A percentile compares a stretch with the other conserved stretches of the same genome.
Conservation (phyloP, 2,113 vertebrate genomes). For the Puffinus mauretanicus region DNA sequence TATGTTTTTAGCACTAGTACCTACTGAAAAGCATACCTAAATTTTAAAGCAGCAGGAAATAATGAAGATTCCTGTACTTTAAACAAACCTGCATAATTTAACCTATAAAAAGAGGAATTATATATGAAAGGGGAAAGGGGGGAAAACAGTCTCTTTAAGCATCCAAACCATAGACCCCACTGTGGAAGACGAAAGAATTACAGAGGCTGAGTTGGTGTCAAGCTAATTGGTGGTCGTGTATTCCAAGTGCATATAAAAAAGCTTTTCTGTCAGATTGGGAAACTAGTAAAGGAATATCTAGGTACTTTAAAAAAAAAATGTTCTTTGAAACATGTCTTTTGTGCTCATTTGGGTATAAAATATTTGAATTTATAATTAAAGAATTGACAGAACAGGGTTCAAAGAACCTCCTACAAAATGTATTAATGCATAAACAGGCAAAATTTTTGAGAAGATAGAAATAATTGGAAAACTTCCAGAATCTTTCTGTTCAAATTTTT, state of each 20-base stretch:
- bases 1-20: not conserved
- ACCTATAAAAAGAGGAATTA: not conserved
- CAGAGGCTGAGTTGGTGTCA: not conserved
- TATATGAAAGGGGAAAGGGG: not conserved
- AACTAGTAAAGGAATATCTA: not conserved
- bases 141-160: not conserved
- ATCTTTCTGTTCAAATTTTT: not conserved
- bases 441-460: not conserved
- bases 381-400: not conserved
- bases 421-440: not conserved
- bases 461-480: not conserved
- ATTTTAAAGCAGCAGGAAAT: not conserved
- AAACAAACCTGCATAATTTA: not conserved
- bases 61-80: not conserved
- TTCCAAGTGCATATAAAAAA: not conserved
- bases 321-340: not conserved
- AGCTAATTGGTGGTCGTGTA: not conserved
- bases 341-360: not conserved
- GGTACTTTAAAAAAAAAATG: not conserved
- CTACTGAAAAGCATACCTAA: not conserved
- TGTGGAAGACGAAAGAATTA: not conserved
- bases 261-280: not conserved
- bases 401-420: not conserved
- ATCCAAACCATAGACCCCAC: not conserved
- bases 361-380: not conserved